Evolutionary conservation across 92 coral and sea anemone genomes (phyloP).

Genomic region (Palythoa heliodiscus): DNA sequence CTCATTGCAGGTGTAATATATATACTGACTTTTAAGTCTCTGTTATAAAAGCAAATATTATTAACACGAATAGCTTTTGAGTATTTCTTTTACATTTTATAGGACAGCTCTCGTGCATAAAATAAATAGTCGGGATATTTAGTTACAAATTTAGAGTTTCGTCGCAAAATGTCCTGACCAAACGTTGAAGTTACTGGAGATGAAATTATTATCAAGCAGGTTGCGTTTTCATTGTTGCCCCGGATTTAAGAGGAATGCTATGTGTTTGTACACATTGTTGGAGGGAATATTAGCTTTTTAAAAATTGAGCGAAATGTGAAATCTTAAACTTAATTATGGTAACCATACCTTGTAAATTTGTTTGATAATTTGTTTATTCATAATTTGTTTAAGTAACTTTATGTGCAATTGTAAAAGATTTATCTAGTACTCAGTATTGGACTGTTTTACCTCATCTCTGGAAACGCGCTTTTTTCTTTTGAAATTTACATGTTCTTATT

Average conservation of each 20-base stretch:
- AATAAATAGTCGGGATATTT: constrained; percentile 13
- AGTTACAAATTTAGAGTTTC: constrained; percentile 24
- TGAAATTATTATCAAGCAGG: background rate
- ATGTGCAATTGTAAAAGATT: background rate
- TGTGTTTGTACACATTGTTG: background rate
- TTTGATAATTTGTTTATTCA: background rate
- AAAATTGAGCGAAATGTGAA: background rate
- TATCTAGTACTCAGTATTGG: background rate
- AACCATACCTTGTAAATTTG: constrained; percentile 2
- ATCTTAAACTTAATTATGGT: background rate
- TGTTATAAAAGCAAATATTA: background rate
- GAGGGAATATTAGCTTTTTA: background rate
- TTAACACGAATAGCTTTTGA: background rate
- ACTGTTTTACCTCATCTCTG: background rate
- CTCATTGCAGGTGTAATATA: background rate
- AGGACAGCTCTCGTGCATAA: background rate
- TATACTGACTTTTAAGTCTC: background rate
- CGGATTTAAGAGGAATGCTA: background rate
- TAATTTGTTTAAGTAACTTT: constrained; percentile 10
- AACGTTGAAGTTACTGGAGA: background rate
- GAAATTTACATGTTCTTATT: constrained; percentile 3
- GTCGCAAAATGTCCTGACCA: background rate
- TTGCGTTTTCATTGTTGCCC: background rate
- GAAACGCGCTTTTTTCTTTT: constrained; percentile 5
- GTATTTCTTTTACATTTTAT: constrained; percentile 13